Base-by-base conservation (phyloP, 2,888 invertebrate species). In the Nomada flava region DNA sequence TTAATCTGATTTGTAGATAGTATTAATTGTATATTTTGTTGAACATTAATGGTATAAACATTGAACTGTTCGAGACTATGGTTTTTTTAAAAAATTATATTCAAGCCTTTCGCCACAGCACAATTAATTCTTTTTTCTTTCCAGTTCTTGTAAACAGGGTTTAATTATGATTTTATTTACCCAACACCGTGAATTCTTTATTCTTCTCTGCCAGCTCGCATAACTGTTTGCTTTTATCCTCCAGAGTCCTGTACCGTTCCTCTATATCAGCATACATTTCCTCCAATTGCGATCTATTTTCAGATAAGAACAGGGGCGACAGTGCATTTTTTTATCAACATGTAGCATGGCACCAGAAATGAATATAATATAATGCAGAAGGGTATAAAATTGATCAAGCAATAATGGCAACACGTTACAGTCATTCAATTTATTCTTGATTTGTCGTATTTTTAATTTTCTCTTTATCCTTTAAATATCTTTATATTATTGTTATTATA, bases 161-260 rank as follows among this genome's bases (percentile, higher is more conserved):
- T 4, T 2, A 47, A 47, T 47, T 47, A 15, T 7, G 36, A 2
- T 20, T 42, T 50, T 2, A 23, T 26, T 23, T 77, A 83, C 83
- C 83, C 11, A 70, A 77, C 4, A 76, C 55, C 11, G 70, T 62
- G 18, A 82, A 72, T 55, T 72, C 64, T 63, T 71, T 81, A 15
- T 75, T 83, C 50, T 76, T 86, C 73, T 82, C 83, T 2, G 87
- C 83, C 4, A 89, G 76, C 0, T 90, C 89, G 63, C 89, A 88
- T 1, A 91, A 68, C 23, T 87, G 74, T 23, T 89, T 84, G 44
- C 88, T 88, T 53, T 89, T 89, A 36, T 85, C 87, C 36, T 91
- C 89, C 4, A 91, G 79, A 4, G 80, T 83, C 13, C 59, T 73
- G 73, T 86, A 82, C 4, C 88, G 86, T 11, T 84, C 81, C 29